phyloP scores from a whole-genome alignment of 2,113 vertebrate species.

The Actenoides lindsayi region DNA sequence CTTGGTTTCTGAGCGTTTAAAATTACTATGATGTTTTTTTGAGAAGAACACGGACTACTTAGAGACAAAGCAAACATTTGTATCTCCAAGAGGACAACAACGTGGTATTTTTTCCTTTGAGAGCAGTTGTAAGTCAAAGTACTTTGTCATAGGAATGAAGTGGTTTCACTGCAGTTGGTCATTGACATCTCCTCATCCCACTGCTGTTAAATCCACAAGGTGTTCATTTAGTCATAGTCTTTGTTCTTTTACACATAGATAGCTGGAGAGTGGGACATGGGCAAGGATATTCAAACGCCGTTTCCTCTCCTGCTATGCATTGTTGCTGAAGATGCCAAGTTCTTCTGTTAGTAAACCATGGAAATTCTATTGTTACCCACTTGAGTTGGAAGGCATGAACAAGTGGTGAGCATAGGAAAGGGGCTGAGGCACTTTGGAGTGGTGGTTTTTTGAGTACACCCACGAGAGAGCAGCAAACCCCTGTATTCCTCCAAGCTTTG shows the following conservation, averaged over 20 bases:
- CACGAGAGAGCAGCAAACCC: conserved; percentile 39
- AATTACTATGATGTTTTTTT: not conserved
- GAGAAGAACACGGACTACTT: not conserved
- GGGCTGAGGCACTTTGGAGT: not conserved
- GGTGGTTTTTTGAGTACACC: not conserved
- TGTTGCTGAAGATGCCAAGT: not conserved
- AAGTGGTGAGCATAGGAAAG: not conserved
- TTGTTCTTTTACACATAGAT: not conserved
- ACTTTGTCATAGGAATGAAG: not conserved
- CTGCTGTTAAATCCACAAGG: not conserved
- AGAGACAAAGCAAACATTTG: not conserved
- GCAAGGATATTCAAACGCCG: rapidly evolving
- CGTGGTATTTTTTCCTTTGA: not conserved
- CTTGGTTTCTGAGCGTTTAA: not conserved
- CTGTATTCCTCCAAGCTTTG: not conserved
- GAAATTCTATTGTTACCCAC: not conserved
- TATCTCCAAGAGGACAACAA: not conserved
- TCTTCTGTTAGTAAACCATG: not conserved
- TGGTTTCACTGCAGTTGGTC: not conserved
- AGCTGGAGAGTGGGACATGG: not conserved
- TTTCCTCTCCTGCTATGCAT: not conserved
- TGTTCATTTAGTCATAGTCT: not conserved
- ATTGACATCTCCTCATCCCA: not conserved
- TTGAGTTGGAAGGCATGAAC: not conserved
- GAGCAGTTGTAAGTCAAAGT: not conserved